Percentiles rank a stretch among this genome's conserved stretches.
phyloP scores from a whole-genome alignment of 2,797 vertebrate genomes.

The Acanthis flammea region DNA sequence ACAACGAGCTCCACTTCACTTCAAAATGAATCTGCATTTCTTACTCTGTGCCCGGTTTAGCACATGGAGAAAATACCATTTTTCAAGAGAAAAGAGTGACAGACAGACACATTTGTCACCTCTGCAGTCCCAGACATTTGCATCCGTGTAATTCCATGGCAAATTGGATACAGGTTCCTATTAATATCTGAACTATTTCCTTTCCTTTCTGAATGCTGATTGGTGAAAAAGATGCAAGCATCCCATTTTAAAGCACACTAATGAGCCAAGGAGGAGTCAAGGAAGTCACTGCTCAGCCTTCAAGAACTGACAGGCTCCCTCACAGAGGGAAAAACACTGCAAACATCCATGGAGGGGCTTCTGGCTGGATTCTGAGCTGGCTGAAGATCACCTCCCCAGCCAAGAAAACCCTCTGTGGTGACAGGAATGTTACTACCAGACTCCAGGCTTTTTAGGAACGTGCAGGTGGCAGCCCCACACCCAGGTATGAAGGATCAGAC shows the following conservation, averaged over 20 bases:
- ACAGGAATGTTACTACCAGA: not conserved
- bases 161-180: slow-evolving; percentile 50
- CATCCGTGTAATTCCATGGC: not conserved
- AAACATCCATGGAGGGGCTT: not conserved
- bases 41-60: not conserved
- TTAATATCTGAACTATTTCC: slow-evolving; percentile 55
- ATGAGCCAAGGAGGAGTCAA: slow-evolving; percentile 2
- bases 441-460: rapidly evolving
- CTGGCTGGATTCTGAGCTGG: not conserved
- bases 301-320: not conserved
- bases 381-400: rapidly evolving
- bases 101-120: not conserved
- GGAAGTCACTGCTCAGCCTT: not conserved
- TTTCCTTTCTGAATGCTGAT: not conserved
- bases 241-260: not conserved
- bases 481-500: rapidly evolving
- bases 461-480: not conserved
- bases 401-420: not conserved
- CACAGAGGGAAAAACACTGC: not conserved
- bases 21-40: not conserved
- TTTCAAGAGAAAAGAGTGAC: not conserved
- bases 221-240: slow-evolving; percentile 21
- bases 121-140: not conserved
- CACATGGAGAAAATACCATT: not conserved
- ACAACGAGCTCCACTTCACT: not conserved